Evolutionary conservation across 2,113 vertebrate genomes (phyloP), one percentile per base, ranked within the genome.

Genomic region (Laticauda colubrina): DNA sequence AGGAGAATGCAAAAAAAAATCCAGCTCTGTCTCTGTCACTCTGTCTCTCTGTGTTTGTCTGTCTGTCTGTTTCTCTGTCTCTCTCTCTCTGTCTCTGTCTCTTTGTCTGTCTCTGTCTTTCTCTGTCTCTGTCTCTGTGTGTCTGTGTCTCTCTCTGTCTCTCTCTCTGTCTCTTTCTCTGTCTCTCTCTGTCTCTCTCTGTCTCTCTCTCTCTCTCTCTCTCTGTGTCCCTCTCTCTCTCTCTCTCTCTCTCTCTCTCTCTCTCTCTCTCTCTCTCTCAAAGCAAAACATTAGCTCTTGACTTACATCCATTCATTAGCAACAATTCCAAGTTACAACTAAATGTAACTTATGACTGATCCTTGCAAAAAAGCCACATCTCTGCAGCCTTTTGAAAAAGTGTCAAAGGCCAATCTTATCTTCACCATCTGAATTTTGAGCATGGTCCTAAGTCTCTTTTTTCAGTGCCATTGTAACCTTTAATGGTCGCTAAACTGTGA

Each of bases 1-100:
- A 91, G 89, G 89, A 92, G 69, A 0, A 94, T 94, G 55, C 45
- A 95, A 94, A 23, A 56, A 6, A 5, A 57, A 93, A 89, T 57
- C 3, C 0, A 0, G 61, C 93, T 92, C 39, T 45, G 3, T 45
- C 0, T 45, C 4, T 45, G 3, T 39, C 34, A 39, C 34, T 45
- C 45, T 45, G 45, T 45, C 45, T 45, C 45, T 45, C 45, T 45
- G 3, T 45, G 45, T 51, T 8, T 8, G 48, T 51, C 48, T 8
- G 48, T 45, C 45, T 45, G 43, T 43, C 43, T 43, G 43, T 43
- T 45, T 6, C 45, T 48, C 45, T 48, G 45, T 48, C 4, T 48
- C 45, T 48, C 0, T 48, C 55, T 21, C 18, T 21, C 55, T n/a
- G n/a, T 56, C 20, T 56, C 3, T 48, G 5, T 48, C 45, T 48